Evolutionary conservation across 2,113 vertebrate genomes (phyloP), one percentile per base, ranked within the genome.

Genomic region (Turdus rufiventris): DNA sequence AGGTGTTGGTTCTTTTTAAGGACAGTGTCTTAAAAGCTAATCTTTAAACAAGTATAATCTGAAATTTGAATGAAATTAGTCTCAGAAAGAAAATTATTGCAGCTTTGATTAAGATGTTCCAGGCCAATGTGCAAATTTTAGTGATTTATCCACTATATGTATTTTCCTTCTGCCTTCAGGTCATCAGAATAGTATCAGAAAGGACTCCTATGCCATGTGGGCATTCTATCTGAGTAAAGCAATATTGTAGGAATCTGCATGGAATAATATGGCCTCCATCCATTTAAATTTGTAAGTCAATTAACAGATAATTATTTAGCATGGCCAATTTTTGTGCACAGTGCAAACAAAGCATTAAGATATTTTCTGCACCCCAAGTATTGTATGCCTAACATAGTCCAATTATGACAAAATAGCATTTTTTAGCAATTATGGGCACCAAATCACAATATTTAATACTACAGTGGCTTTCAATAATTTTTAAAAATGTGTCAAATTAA

Each of bases 81-180:
- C 12, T 2, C 20, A 60, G 14, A 78, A 65, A 73, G 28, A 56
- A 80, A 85, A 65, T n/a, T n/a, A 40, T 8, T 62, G 7, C 10
- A 51, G 38, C 3, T 36, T 68, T 84, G 29, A 31, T 77, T 45
- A 47, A 38, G 21, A 36, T 21, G 4, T 33, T 75, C 43, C 47
- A 88, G 29, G 36, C 14, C 23, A 58, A 16, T 17, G 24, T 17
- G 10, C 3, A 53, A 67, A 71, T 26, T 11, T 14, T 34, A 58
- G 17, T 18, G 6, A 29, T 77, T 62, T 73, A 51, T 45, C 25
- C 5, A 10, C 14, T n/a, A 1, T 33, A 23, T 0, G 0, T 80
- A 38, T 18, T 38, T 72, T 67, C 18, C 43, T 72, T n/a, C 38
- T 85, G 50, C 18, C 14, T 72, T 77, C 19, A 38, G 11, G 31